Conservation (phyloP, 2,888 invertebrate genomes). For the Andrena minutula region DNA sequence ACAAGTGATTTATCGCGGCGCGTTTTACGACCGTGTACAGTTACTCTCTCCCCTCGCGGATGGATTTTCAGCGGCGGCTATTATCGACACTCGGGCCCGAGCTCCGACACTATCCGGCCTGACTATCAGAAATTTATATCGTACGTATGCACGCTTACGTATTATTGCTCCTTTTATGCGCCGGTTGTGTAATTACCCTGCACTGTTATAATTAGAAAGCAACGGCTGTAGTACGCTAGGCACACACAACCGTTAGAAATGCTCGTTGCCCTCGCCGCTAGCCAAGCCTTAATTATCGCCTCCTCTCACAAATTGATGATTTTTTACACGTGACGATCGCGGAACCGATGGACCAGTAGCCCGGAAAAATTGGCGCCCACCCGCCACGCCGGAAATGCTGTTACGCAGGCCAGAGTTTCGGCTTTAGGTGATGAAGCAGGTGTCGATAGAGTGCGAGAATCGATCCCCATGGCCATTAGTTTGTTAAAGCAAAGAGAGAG, state of each 20-base stretch:
- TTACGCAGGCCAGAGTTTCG: not conserved
- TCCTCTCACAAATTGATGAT: constrained; percentile 38
- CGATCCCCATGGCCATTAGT: not conserved
- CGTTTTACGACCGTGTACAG: constrained; percentile 47
- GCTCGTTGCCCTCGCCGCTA: constrained; percentile 30
- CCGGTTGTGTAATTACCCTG: constrained; percentile 64
- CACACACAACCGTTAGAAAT: constrained; percentile 59
- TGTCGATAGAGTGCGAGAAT: not conserved
- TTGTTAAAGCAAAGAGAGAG: not conserved
- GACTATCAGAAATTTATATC: constrained; percentile 67
- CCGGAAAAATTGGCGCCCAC: not conserved
- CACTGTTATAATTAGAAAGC: constrained; percentile 71
- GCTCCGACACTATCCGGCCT: constrained; percentile 26
- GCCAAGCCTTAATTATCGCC: constrained; percentile 60
- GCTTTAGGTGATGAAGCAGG: not conserved
- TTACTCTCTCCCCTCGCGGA: constrained; percentile 26
- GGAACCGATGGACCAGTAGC: constrained; percentile 17
- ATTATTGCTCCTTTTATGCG: constrained; percentile 62
- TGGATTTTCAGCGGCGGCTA: constrained; percentile 50
- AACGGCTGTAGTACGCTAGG: constrained; percentile 49
- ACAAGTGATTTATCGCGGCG: constrained; percentile 58
- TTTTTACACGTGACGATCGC: not conserved
- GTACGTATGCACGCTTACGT: constrained; percentile 44
- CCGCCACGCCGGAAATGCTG: constrained; percentile 24
- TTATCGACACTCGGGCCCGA: constrained; percentile 36